Conservation (phyloP, 2,797 vertebrate species). For the Tolypeutes matacus region DNA sequence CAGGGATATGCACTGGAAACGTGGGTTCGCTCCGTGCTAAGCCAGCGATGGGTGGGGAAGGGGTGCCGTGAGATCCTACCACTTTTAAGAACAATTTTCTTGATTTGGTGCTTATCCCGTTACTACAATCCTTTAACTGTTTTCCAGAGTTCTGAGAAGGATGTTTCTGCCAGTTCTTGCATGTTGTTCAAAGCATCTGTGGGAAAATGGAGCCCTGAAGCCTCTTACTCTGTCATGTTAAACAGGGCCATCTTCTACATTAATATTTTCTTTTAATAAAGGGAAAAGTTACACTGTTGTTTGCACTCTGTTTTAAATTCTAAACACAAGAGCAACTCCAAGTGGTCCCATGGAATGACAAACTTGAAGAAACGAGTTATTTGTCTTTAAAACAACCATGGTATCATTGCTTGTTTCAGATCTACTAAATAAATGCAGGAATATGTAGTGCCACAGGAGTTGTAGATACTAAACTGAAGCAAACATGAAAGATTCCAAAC, state of each 20-base stretch:
- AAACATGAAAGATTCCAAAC: neutral
- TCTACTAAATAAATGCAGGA: neutral
- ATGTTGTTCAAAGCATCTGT: no score
- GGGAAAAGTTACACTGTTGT: neutral
- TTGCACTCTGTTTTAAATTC: slow-evolving; percentile 45
- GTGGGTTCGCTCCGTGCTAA: no score
- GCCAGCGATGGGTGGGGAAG: no score
- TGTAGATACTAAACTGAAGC: neutral
- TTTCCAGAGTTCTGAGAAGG: no score
- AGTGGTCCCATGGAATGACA: neutral
- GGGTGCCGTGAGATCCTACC: no score
- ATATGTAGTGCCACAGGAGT: neutral
- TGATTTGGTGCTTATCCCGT: no score
- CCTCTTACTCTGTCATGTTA: no score
- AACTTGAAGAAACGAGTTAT: neutral
- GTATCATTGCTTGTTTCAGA: neutral
- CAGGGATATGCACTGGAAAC: no score
- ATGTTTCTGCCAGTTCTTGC: no score
- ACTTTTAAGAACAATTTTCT: no score
- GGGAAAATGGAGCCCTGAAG: no score
- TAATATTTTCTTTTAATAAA: neutral
- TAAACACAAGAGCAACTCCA: slow-evolving; percentile 16
- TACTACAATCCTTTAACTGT: no score
- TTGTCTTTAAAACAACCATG: neutral
- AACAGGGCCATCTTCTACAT: neutral